Conservation (phyloP, 1,140 invertebrate species). For the Armadillidium nasatum region DNA sequence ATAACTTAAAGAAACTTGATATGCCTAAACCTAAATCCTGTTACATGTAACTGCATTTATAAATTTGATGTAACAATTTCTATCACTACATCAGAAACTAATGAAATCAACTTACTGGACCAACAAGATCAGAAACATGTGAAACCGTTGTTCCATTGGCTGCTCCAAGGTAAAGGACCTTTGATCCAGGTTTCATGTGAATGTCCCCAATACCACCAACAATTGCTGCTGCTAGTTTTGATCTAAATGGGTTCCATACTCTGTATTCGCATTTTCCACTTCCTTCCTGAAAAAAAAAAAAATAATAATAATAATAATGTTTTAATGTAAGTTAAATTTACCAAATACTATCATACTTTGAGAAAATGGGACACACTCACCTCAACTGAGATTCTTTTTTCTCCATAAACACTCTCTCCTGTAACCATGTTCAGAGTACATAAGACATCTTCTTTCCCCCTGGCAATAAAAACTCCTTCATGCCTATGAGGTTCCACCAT, state of each 20-base stretch:
- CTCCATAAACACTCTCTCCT: constrained; percentile 96
- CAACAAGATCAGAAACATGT: constrained; percentile 97
- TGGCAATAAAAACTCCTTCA: constrained; percentile 91
- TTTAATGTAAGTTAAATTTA: too few relatives aligned
- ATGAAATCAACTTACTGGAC: constrained; percentile 65
- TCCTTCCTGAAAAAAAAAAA: constrained; percentile 23
- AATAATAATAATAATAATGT: too few relatives aligned
- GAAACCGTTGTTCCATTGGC: constrained; percentile 99
- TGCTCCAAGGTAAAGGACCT: constrained; percentile 96
- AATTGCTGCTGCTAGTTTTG: constrained; percentile 95
- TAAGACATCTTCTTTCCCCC: constrained; percentile 95
- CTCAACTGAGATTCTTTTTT: constrained; percentile 94
- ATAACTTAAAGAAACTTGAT: too few relatives aligned
- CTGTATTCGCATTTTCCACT: constrained; percentile 90
- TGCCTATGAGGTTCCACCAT: constrained; percentile 96
- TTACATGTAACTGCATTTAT: too few relatives aligned
- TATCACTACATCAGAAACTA: too few relatives aligned
- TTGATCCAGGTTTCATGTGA: constrained; percentile 90
- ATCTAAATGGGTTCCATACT: constrained; percentile 99
- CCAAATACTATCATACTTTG: too few relatives aligned
- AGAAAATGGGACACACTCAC: constrained; percentile 52
- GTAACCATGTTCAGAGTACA: constrained; percentile 92
- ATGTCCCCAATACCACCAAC: constrained; percentile 95
- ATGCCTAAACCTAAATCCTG: too few relatives aligned
- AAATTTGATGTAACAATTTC: too few relatives aligned